phyloP scores from a whole-genome alignment of 2,888 invertebrate species.

The Theretra japonica region DNA sequence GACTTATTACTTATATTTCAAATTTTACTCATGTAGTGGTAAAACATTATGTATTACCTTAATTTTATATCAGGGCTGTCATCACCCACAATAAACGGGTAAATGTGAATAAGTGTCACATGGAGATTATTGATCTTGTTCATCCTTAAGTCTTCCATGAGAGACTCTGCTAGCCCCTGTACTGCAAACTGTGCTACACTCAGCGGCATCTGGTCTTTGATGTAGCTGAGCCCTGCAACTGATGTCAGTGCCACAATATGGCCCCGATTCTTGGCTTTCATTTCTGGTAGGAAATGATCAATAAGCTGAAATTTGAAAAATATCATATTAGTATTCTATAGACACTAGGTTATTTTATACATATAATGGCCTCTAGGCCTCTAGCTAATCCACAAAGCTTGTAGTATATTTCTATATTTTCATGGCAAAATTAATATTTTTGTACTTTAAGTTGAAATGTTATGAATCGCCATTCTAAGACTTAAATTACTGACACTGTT shows the following conservation, averaged over 20 bases:
- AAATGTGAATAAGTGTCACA: slow-evolving; percentile 86
- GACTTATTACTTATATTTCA: too few species aligned
- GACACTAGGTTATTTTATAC: too few species aligned
- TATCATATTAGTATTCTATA: too few species aligned
- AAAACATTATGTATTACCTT: slow-evolving; percentile 64
- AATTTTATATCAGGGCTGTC: slow-evolving; percentile 82
- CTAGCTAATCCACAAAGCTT: background rate
- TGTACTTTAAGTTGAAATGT: too few species aligned
- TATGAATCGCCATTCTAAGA: too few species aligned
- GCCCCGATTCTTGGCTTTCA: slow-evolving; percentile 84
- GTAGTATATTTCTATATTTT: background rate
- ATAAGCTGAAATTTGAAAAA: slow-evolving; percentile 71
- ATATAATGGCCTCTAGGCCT: too few species aligned
- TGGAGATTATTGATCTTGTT: slow-evolving; percentile 83
- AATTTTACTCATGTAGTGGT: too few species aligned
- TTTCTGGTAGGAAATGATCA: slow-evolving; percentile 85
- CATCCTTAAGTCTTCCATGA: slow-evolving; percentile 85
- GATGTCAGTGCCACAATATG: slow-evolving; percentile 87
- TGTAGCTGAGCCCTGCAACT: slow-evolving; percentile 85
- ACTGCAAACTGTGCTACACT: slow-evolving; percentile 88
- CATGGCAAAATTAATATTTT: too few species aligned
- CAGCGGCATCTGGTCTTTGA: slow-evolving; percentile 84
- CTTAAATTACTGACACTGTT: too few species aligned
- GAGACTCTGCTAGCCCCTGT: slow-evolving; percentile 86
- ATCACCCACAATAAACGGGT: slow-evolving; percentile 86